phyloP scores from a whole-genome alignment of 2,888 invertebrate species.

The Auanema freiburgensis region DNA sequence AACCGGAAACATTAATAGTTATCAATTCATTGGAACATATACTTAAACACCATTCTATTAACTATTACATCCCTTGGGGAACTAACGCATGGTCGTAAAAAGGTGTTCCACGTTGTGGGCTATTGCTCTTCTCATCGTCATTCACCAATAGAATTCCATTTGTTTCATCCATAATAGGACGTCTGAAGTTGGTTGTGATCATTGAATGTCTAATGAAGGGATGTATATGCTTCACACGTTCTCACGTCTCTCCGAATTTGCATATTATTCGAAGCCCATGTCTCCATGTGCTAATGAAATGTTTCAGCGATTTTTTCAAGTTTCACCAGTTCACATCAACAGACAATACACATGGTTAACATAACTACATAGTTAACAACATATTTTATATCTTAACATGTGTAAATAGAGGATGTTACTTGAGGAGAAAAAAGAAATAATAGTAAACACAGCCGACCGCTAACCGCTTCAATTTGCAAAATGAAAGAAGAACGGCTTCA shows the following conservation, averaged over 20 bases:
- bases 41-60: neutral
- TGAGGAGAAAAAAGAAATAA: too few relatives aligned
- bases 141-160: conserved; percentile 30
- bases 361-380: too few relatives aligned
- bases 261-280: too few relatives aligned
- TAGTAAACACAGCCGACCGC: too few relatives aligned
- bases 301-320: neutral
- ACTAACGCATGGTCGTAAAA: conserved; percentile 21
- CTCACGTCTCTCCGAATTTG: neutral
- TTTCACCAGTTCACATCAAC: neutral
- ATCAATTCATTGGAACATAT: conserved; percentile 17
- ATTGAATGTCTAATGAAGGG: too few relatives aligned
- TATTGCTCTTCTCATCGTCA: conserved; percentile 25
- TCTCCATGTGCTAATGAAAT: too few relatives aligned
- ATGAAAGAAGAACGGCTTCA: neutral
- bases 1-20: conserved; percentile 62
- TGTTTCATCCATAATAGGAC: conserved; percentile 24
- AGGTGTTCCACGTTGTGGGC: conserved; percentile 45
- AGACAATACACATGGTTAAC: neutral
- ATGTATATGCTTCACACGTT: neutral
- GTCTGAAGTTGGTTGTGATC: conserved; percentile 10
- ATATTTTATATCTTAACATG: too few relatives aligned
- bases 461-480: too few relatives aligned
- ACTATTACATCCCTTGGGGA: too few relatives aligned
- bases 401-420: too few relatives aligned